A percentile compares a stretch with the other conserved stretches of the same genome.
Evolutionary conservation across 2,113 vertebrate genomes (phyloP).

Genomic region (Pelmatolapia mariae): DNA sequence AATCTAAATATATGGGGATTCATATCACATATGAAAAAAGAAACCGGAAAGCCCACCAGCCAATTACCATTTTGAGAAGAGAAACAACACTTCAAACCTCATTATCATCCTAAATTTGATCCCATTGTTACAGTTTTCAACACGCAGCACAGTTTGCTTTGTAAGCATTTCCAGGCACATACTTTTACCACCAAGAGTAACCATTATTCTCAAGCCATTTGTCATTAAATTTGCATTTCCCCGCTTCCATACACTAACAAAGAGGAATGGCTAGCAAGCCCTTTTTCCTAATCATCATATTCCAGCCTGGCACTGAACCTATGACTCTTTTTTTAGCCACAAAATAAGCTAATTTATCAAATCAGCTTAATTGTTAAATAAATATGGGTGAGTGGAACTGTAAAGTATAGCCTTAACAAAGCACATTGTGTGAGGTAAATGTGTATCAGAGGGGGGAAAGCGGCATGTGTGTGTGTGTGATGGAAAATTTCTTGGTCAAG

Average conservation of each 20-base stretch:
- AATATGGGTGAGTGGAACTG: not conserved
- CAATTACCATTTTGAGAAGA: not conserved
- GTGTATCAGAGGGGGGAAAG: not conserved
- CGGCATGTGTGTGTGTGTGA: not conserved
- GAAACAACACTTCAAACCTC: not conserved
- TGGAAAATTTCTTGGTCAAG: not conserved
- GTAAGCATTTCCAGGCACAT: not conserved
- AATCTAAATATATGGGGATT: not conserved
- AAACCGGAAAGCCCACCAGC: not conserved
- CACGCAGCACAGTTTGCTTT: not conserved
- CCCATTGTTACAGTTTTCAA: not conserved
- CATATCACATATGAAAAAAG: not conserved
- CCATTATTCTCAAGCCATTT: not conserved
- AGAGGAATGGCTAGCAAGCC: not conserved
- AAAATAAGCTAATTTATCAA: not conserved
- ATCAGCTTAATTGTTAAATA: not conserved
- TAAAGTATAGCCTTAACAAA: not conserved
- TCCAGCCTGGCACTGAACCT: not conserved
- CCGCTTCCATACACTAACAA: not conserved
- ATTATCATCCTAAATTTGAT: not conserved
- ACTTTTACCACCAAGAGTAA: not conserved
- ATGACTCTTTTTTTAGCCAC: not conserved
- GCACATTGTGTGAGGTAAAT: not conserved
- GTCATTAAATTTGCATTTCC: not conserved
- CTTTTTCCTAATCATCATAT: not conserved